Evolutionary conservation across 2,113 vertebrate genomes (phyloP).

Genomic region (Neodontobutis hainanensis): DNA sequence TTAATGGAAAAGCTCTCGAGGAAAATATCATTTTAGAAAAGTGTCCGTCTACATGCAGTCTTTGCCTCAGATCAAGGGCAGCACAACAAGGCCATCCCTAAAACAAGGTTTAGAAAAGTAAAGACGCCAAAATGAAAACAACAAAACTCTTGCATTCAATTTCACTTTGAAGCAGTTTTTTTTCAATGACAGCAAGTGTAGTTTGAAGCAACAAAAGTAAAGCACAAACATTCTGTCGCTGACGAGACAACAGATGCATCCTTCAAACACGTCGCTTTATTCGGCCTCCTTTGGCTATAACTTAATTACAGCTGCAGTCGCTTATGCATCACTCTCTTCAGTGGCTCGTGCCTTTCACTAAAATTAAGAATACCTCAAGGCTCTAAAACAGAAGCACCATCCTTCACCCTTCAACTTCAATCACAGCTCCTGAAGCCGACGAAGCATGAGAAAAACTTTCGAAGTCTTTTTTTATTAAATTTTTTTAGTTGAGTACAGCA

Average conservation of each 20-base stretch:
- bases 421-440: constrained; percentile 45
- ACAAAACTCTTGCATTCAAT: not conserved
- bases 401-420: constrained; percentile 67
- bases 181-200: no score
- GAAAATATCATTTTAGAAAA: constrained; percentile 1
- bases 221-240: constrained; percentile 11
- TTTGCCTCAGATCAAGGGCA: constrained; percentile 3
- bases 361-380: constrained; percentile 45
- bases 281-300: constrained; percentile 36
- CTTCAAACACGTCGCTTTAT: constrained; percentile 3
- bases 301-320: constrained; percentile 47
- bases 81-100: constrained; percentile 1
- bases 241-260: constrained; percentile 17
- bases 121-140: not conserved
- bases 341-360: constrained; percentile 30
- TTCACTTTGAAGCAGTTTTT: constrained; percentile 4
- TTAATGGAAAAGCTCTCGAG: not conserved
- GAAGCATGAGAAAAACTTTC: constrained; percentile 46
- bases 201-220: not conserved
- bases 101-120: not conserved
- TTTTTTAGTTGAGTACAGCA: constrained; percentile 11
- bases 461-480: constrained; percentile 50
- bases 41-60: not conserved
- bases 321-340: constrained; percentile 40
- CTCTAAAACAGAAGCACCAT: constrained; percentile 44